Evolutionary conservation across 1,140 invertebrate genomes (phyloP).

Genomic region (Pogonomyrmex californicus): DNA sequence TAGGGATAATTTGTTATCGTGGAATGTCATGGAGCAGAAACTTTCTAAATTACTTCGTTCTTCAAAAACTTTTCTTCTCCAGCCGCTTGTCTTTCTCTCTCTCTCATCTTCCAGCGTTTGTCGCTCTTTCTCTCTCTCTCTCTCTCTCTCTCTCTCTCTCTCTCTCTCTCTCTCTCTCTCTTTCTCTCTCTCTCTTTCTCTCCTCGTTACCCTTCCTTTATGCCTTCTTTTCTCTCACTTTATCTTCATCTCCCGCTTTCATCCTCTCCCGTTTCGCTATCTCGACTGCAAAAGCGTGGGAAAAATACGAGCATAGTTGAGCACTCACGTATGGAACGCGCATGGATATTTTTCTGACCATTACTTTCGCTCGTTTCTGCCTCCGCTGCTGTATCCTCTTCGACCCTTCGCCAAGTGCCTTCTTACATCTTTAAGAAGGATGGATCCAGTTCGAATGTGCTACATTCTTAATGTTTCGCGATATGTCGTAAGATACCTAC

Average conservation of each 20-base stretch:
- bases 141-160: background rate
- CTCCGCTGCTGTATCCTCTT: constrained; percentile 24
- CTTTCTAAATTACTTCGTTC: constrained; percentile 86
- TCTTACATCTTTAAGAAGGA: constrained; percentile 54
- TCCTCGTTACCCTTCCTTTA: too few species aligned
- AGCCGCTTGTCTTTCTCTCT: constrained; percentile 42
- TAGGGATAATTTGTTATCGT: constrained; percentile 86
- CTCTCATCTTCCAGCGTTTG: background rate
- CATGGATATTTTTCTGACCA: constrained; percentile 80
- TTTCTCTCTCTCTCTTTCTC: background rate
- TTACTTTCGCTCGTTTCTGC: constrained; percentile 65
- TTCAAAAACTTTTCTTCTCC: constrained; percentile 81
- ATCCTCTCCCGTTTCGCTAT: constrained; percentile 8
- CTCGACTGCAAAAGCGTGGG: constrained; percentile 56
- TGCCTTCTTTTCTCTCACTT: background rate
- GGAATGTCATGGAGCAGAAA: constrained; percentile 85
- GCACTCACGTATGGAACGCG: constrained; percentile 78
- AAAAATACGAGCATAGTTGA: constrained; percentile 82
- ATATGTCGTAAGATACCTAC: constrained; percentile 39
- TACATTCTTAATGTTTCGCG: constrained; percentile 68
- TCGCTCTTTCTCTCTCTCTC: background rate
- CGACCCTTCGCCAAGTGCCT: constrained; percentile 38
- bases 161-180: constrained; percentile 19
- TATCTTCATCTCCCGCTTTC: constrained; percentile 34
- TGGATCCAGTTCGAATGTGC: constrained; percentile 52